Evolutionary conservation across 2,888 invertebrate genomes (phyloP), one percentile per base, ranked within the genome.

Genomic region (Smittia sp.): DNA sequence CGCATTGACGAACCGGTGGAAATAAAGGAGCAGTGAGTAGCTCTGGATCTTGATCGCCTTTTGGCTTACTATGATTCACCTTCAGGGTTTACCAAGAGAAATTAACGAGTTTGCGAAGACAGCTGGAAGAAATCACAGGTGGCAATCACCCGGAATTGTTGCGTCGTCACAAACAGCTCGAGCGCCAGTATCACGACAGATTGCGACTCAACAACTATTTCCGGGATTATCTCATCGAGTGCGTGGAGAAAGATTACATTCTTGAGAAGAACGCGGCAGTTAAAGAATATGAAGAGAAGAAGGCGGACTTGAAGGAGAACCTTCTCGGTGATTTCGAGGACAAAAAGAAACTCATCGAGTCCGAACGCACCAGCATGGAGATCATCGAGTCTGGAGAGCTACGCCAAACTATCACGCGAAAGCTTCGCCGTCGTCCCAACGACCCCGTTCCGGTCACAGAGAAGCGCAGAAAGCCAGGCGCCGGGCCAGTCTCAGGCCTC

Each of bases 221-320:
- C 82, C 86, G 89, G 76, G 93, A 94, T 76, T 91, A 93, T 79
- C 86, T 95, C 84, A 87, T 90, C 58, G 69, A 96, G 76, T 90
- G 92, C 77, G 91, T 94, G 0, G 95, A 97, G 78, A 86, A 89
- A 74, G 96, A 97, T 78, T 96, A 92, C 79, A 85, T 91, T 76
- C 86, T 89, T 41, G 97, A 98, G 79, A 94, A 94, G 79, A 92
- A 92, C 80, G 90, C 92, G 9, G 92, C 96, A 0, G 90, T 88
- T 0, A 93, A 94, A 80, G 97, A 98, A 79, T 96, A 94, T 83
- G 96, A 97, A 79, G 96, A 98, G 79, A 96, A 96, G 81, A 95
- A 95, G 81, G 87, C 80, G 74, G 97, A 97, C 80, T 82, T 97
- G 18, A 88, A 91, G 77, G 96, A 96, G 81, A 95, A 91, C 81